These are phyloP conservation scores for Bombus cullumanus DNA, from an alignment of 1,140 invertebrate species.

Conservation along the genomic window DNA sequence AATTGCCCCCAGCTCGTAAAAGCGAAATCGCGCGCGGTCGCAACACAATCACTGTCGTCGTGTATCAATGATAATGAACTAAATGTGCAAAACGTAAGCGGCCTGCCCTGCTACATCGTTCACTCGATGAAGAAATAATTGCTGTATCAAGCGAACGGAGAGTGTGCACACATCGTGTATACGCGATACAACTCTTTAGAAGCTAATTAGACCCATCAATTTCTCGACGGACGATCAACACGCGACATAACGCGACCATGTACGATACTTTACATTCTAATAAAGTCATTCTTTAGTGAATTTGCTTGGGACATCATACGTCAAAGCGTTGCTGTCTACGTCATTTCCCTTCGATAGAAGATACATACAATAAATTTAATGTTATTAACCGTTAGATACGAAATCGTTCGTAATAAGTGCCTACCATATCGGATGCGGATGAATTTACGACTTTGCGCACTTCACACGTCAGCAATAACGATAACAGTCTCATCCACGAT, in stretches of 20 bases:
- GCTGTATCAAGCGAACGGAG: background rate
- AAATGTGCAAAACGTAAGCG: conserved; percentile 31
- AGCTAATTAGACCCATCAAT: conserved; percentile 27
- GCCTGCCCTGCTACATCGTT: background rate
- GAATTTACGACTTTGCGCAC: too few relatives aligned
- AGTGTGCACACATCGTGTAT: background rate
- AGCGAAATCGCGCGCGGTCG: background rate
- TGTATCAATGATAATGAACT: conserved; percentile 38
- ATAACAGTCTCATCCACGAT: too few relatives aligned
- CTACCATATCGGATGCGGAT: background rate
- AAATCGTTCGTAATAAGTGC: too few relatives aligned
- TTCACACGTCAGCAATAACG: too few relatives aligned
- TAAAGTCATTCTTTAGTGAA: background rate
- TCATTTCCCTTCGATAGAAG: background rate
- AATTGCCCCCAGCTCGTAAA: conserved; percentile 6
- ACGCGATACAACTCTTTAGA: conserved; percentile 24
- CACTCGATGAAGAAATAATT: conserved; percentile 31
- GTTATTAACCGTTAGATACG: too few relatives aligned
- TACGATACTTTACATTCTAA: background rate
- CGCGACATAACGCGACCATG: background rate
- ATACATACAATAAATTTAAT: too few relatives aligned
- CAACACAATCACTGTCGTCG: conserved; percentile 35
- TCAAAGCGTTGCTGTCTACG: background rate
- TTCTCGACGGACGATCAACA: background rate
- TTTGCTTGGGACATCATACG: background rate